phyloP scores from a whole-genome alignment of 2,113 vertebrate species.

The Oreochromis aureus region DNA sequence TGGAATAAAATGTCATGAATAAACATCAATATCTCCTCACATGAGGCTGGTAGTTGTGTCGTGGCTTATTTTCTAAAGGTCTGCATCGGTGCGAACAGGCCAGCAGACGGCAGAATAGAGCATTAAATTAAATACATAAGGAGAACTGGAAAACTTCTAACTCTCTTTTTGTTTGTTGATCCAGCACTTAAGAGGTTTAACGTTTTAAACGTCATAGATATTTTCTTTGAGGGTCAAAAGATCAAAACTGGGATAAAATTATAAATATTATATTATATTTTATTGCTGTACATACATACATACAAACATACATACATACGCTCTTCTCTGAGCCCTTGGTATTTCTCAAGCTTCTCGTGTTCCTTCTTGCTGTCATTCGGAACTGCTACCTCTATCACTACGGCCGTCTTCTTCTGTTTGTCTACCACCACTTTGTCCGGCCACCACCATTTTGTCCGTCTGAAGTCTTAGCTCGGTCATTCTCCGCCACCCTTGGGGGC shows the following conservation, averaged over 20 bases:
- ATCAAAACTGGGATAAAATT: neutral
- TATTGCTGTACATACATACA: neutral
- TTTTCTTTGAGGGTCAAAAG: neutral
- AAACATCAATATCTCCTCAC: neutral
- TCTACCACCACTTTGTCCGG: too few species aligned
- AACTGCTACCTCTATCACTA: neutral
- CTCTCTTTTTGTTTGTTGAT: neutral
- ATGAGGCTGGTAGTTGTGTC: neutral
- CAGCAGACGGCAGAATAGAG: constrained; percentile 5
- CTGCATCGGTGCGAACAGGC: neutral
- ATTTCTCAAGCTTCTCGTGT: neutral
- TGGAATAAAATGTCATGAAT: neutral
- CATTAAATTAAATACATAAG: neutral
- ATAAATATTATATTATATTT: neutral
- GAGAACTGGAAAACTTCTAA: neutral
- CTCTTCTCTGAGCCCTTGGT: neutral
- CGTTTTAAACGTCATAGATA: neutral
- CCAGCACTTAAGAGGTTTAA: neutral
- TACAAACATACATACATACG: neutral
- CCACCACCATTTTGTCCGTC: too few species aligned
- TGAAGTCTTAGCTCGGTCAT: too few species aligned
- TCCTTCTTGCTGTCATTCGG: neutral
- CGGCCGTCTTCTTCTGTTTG: too few species aligned
- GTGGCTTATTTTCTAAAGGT: neutral
- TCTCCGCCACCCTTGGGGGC: too few species aligned